phyloP scores from a whole-genome alignment of 1,140 invertebrate genomes.

The Grapholita molesta region DNA sequence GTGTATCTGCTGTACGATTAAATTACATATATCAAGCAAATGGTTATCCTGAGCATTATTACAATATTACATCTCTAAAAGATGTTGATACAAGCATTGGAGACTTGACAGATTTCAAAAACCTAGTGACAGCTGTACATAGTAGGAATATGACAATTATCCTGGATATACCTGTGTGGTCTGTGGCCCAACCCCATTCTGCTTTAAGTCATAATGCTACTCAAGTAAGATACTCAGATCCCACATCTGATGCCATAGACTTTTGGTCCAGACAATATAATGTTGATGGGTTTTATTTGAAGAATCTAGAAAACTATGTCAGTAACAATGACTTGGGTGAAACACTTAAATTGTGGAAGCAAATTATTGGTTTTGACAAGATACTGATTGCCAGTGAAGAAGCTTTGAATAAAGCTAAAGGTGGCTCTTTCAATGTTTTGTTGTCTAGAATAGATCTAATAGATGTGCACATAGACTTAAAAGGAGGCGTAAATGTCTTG shows the following conservation, averaged over 20 bases:
- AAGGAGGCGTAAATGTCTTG: constrained; percentile 78
- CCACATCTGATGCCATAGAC: constrained; percentile 78
- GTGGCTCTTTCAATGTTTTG: constrained; percentile 71
- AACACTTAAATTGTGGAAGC: constrained; percentile 83
- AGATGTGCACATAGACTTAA: constrained; percentile 82
- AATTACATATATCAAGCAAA: constrained; percentile 86
- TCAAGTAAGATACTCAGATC: constrained; percentile 42
- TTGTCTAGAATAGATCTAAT: constrained; percentile 83
- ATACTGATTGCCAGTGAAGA: constrained; percentile 84
- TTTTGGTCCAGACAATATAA: constrained; percentile 82
- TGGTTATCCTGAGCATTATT: constrained; percentile 85
- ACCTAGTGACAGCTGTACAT: constrained; percentile 81
- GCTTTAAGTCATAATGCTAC: constrained; percentile 38
- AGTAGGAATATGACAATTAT: constrained; percentile 84
- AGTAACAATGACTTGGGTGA: constrained; percentile 68
- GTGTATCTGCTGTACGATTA: constrained; percentile 82
- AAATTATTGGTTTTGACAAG: constrained; percentile 79
- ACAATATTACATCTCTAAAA: constrained; percentile 81
- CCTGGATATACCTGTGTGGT: constrained; percentile 86
- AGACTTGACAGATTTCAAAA: constrained; percentile 80
- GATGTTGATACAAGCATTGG: constrained; percentile 83
- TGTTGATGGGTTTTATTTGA: constrained; percentile 90
- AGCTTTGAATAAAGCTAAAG: constrained; percentile 73
- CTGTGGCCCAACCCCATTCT: constrained; percentile 73
- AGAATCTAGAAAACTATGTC: constrained; percentile 80